Evolutionary conservation across 2,797 vertebrate species (phyloP), one percentile per base, ranked within the genome.

Genomic region (Glyptemys insculpta): DNA sequence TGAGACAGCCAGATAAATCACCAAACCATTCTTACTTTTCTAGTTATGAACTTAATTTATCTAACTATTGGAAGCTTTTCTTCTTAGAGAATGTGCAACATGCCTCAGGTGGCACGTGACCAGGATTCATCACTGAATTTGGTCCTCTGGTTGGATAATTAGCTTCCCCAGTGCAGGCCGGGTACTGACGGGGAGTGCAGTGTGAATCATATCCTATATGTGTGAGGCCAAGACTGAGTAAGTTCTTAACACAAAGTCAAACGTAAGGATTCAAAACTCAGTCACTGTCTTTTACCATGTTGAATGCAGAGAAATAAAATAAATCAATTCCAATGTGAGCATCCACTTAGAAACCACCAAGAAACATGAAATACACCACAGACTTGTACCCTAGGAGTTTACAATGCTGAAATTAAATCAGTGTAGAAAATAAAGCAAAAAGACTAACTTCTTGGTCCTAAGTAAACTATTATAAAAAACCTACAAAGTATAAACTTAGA

Each of bases 341-440:
- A 49, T 4, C 0, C 10, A 83, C 49, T 54, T 47, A 14, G 1
- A 92, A 92, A 94, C 4, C 12, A 85, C 0, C 25, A 54, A 0
- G 44, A 87, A 94, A 91, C 59, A 31, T 83, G 18, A 83, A 53
- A 90, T 1, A 3, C n/a, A 94, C 31, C 11, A 76, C 62, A 76
- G 27, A 1, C 31, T 57, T 8, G 7, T 21, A 91, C 15, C 44
- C 34, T 62, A 15, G 18, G 23, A 53, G 83, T n/a, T 91, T 94
- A 93, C 52, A 87, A 59, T 79, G 92, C 56, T 80, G 78, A 87
- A 94, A 57, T 11, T n/a, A 86, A 93, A 76, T 79, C 21, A 12
- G 16, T 29, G 10, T 2, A 89, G 49, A 59, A 91, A 87, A 11
- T n/a, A 90, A 94, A 91, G 54, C 85, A 78, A 85, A 88, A 87